Percentiles rank a stretch among this genome's conserved stretches.
These are phyloP conservation scores for Kryptopterus vitreolus DNA, from an alignment of 2,797 vertebrate species.

Conservation along the genomic window DNA sequence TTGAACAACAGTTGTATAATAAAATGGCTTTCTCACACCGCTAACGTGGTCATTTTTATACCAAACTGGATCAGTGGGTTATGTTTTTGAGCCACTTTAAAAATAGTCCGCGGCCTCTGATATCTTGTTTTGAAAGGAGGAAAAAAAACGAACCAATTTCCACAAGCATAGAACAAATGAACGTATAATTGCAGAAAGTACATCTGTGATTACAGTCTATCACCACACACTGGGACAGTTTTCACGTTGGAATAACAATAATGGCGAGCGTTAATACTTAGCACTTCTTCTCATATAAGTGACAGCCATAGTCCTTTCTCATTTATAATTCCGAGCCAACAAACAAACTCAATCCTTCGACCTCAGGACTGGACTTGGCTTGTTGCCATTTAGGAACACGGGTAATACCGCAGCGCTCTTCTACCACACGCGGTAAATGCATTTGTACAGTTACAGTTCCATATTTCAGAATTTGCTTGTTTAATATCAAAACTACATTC, in stretches of 20 bases:
- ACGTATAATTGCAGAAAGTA: background rate
- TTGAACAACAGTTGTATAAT: background rate
- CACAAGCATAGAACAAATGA: background rate
- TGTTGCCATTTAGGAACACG: background rate
- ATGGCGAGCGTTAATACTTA: background rate
- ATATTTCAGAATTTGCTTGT: background rate
- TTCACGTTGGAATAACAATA: background rate
- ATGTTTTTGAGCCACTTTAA: background rate
- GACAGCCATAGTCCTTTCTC: background rate
- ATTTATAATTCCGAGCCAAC: background rate
- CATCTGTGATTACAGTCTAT: background rate
- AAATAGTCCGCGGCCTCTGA: background rate
- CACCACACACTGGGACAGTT: background rate
- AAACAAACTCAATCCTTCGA: background rate
- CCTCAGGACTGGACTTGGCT: background rate
- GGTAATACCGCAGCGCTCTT: background rate
- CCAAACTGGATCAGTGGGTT: background rate
- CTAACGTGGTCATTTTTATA: background rate
- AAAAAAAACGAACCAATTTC: background rate
- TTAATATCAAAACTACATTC: background rate
- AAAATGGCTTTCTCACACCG: background rate
- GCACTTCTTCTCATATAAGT: background rate
- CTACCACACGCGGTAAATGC: background rate
- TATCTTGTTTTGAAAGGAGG: background rate
- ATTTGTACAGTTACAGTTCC: background rate